Evolutionary conservation across 2,113 vertebrate genomes (phyloP).

Genomic region (Paramisgurnus dabryanus): DNA sequence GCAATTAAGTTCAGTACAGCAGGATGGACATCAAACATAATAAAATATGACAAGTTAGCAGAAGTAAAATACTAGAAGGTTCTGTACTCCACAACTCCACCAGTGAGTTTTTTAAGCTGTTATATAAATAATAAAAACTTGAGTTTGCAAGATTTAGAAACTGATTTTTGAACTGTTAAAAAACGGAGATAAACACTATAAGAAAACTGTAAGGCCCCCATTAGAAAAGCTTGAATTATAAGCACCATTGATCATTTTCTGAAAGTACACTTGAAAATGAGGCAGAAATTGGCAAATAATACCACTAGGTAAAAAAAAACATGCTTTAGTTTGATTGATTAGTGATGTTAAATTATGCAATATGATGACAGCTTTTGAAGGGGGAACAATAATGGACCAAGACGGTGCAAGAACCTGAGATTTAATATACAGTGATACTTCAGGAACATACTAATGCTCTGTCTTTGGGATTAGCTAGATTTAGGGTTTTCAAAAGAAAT

Average conservation of each 20-base stretch:
- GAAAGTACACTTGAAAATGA: conserved; percentile 10
- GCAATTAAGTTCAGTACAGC: background rate
- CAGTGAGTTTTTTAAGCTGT: conserved; percentile 22
- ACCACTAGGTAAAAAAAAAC: background rate
- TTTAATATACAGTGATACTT: conserved; percentile 29
- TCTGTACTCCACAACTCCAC: background rate
- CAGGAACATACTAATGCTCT: conserved; percentile 25
- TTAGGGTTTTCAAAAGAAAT: conserved; percentile 24
- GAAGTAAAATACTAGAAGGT: background rate
- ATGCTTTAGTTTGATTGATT: background rate
- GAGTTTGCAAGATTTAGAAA: background rate
- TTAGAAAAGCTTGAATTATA: conserved; percentile 1
- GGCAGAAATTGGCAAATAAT: background rate
- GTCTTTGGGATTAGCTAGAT: conserved; percentile 39
- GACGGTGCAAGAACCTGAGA: conserved; percentile 35
- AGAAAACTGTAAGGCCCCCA: conserved; percentile 2
- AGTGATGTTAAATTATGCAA: background rate
- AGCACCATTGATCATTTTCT: conserved; percentile 19
- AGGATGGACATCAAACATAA: conserved; percentile 6
- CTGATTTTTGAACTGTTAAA: background rate
- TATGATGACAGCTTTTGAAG: background rate
- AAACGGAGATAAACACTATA: background rate
- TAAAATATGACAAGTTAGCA: background rate
- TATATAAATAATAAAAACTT: conserved; percentile 5
- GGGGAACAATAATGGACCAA: conserved; percentile 27